phyloP scores from a whole-genome alignment of 2,888 invertebrate species.

The Halictus quadricinctus region DNA sequence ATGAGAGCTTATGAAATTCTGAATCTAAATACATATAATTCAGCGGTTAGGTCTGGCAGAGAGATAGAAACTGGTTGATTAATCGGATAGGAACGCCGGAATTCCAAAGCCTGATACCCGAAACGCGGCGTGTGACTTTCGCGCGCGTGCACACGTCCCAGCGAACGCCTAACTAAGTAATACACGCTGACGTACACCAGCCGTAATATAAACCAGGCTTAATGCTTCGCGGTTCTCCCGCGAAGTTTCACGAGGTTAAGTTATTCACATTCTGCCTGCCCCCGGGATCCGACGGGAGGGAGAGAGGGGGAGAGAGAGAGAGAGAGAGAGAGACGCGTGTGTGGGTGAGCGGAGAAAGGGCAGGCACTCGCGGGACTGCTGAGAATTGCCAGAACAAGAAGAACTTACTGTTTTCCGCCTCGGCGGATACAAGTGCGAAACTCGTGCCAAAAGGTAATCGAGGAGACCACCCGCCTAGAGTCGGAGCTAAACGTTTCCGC shows the following conservation, averaged over 20 bases:
- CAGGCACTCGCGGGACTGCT: conserved; percentile 23
- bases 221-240: conserved; percentile 58
- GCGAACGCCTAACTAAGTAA: conserved; percentile 56
- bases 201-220: conserved; percentile 61
- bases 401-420: conserved; percentile 65
- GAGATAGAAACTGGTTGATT: conserved; percentile 21
- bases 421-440: conserved; percentile 33
- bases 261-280: conserved; percentile 66
- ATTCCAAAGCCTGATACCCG: conserved; percentile 24
- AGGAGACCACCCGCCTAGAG: background rate
- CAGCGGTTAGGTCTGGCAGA: background rate
- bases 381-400: conserved; percentile 63
- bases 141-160: conserved; percentile 13
- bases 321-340: background rate
- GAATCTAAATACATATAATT: background rate
- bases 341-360: conserved; percentile 10
- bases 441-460: conserved; percentile 45
- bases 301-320: background rate
- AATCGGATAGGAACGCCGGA: conserved; percentile 39
- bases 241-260: conserved; percentile 62
- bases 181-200: conserved; percentile 40
- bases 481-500: background rate
- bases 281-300: conserved; percentile 35
- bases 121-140: conserved; percentile 38
- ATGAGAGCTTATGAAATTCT: background rate